Evolutionary conservation across 2,797 vertebrate genomes (phyloP).

Genomic region (Rhinoraja longicauda): DNA sequence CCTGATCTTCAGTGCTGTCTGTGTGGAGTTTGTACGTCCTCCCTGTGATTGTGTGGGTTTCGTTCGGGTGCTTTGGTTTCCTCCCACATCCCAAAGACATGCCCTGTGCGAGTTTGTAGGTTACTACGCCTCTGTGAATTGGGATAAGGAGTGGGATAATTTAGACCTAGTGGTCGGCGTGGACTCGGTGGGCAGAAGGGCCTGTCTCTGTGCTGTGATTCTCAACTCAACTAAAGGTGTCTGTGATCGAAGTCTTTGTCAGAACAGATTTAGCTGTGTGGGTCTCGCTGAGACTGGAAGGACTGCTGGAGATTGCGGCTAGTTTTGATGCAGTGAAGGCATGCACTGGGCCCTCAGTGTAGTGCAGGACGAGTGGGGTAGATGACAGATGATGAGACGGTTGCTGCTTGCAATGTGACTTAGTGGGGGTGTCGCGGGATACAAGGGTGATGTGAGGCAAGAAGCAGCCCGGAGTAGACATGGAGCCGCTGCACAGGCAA

Average conservation of each 20-base stretch:
- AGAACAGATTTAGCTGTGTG: neutral
- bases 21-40: too few species aligned
- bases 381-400: slow-evolving; percentile 1
- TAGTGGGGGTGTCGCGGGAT: neutral
- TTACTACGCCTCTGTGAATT: too few species aligned
- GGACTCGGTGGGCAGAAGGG: too few species aligned
- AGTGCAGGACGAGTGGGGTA: neutral
- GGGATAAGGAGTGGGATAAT: too few species aligned
- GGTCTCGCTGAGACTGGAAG: neutral
- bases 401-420: slow-evolving; percentile 7
- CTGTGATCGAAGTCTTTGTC: neutral
- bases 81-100: too few species aligned
- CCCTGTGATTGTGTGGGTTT: too few species aligned
- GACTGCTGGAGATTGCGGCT: neutral
- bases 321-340: neutral
- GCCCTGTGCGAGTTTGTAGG: too few species aligned
- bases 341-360: neutral
- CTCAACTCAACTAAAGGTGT: neutral
- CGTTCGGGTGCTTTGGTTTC: too few species aligned
- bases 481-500: neutral
- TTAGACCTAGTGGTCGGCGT: too few species aligned
- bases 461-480: slow-evolving; percentile 15
- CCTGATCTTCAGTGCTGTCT: too few species aligned
- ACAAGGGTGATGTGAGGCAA: slow-evolving; percentile 16
- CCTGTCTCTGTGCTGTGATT: too few species aligned